These are phyloP conservation scores for Sinocyclocheilus anophthalmus DNA, from an alignment of 2,113 vertebrate genomes.

Conservation along the genomic window DNA sequence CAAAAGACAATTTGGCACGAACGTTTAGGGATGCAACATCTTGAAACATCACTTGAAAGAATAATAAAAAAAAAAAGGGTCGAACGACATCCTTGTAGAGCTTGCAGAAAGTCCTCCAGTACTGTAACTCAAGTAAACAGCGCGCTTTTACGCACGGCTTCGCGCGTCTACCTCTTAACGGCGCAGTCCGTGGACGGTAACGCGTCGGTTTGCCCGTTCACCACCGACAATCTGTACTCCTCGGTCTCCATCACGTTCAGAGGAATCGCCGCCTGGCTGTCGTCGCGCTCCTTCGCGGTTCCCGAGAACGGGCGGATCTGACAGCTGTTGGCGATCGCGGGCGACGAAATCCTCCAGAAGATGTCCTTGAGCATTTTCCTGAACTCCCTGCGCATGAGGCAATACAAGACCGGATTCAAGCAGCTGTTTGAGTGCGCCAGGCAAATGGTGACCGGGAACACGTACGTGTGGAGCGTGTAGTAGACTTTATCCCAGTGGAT, in stretches of 20 bases:
- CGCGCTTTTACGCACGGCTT: not conserved
- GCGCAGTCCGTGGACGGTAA: conserved; percentile 25
- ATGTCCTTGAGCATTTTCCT: conserved; percentile 86
- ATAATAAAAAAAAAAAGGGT: not conserved
- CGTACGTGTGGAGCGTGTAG: conserved; percentile 87
- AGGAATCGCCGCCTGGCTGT: conserved; percentile 69
- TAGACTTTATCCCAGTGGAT: conserved; percentile 84
- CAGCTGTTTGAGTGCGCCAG: conserved; percentile 93
- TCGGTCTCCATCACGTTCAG: conserved; percentile 70
- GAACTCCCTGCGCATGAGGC: conserved; percentile 90
- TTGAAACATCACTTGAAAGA: not conserved
- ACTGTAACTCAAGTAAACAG: not conserved
- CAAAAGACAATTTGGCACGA: not conserved
- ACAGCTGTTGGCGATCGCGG: conserved; percentile 75
- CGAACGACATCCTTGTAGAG: not conserved
- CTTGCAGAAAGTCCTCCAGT: not conserved
- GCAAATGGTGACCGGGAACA: conserved; percentile 89
- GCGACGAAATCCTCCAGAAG: conserved; percentile 86
- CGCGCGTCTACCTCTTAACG: conserved; percentile 6
- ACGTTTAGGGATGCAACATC: not conserved
- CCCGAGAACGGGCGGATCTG: conserved; percentile 79
- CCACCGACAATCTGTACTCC: conserved; percentile 63
- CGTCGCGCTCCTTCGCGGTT: conserved; percentile 81
- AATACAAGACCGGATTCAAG: conserved; percentile 91
- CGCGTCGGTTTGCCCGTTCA: conserved; percentile 63